Evolutionary conservation across 2,888 invertebrate species (phyloP).

Genomic region (Yponomeuta evonymella): DNA sequence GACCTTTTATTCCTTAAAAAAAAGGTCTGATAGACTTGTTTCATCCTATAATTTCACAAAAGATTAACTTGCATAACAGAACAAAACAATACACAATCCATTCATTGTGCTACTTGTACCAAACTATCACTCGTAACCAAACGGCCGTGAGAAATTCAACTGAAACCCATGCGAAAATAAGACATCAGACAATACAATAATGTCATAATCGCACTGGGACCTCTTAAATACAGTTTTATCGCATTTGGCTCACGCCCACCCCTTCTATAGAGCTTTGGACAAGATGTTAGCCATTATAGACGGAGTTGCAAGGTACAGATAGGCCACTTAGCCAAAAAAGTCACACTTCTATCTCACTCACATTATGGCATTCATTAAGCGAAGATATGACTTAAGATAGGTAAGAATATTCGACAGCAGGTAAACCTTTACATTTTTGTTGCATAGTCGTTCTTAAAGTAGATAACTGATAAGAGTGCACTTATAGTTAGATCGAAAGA

Average conservation of each 20-base stretch:
- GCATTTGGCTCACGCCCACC: neutral
- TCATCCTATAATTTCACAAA: too few relatives aligned
- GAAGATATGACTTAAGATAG: too few relatives aligned
- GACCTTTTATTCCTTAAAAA: too few relatives aligned
- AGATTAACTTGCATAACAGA: too few relatives aligned
- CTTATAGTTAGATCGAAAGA: too few relatives aligned
- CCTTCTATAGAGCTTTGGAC: conserved; percentile 31
- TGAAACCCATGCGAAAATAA: conserved; percentile 28
- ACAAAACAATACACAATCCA: too few relatives aligned
- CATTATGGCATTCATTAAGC: conserved; percentile 14
- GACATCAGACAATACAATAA: conserved; percentile 35
- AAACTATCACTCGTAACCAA: conserved; percentile 25
- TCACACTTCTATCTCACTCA: neutral
- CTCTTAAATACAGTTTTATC: conserved; percentile 10
- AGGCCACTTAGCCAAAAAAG: neutral
- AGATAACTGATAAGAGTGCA: too few relatives aligned
- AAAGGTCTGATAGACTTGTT: too few relatives aligned
- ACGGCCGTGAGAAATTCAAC: conserved; percentile 53
- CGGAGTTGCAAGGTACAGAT: neutral
- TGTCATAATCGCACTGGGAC: conserved; percentile 28
- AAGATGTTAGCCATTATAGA: conserved; percentile 56
- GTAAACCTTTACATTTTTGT: too few relatives aligned
- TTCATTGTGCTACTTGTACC: too few relatives aligned
- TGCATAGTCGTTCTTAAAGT: too few relatives aligned
- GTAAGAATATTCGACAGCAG: too few relatives aligned